A percentile compares a stretch with the other conserved stretches of the same genome.
These are phyloP conservation scores for Sipha maydis DNA, from an alignment of 2,888 invertebrate species.

Conservation along the genomic window DNA sequence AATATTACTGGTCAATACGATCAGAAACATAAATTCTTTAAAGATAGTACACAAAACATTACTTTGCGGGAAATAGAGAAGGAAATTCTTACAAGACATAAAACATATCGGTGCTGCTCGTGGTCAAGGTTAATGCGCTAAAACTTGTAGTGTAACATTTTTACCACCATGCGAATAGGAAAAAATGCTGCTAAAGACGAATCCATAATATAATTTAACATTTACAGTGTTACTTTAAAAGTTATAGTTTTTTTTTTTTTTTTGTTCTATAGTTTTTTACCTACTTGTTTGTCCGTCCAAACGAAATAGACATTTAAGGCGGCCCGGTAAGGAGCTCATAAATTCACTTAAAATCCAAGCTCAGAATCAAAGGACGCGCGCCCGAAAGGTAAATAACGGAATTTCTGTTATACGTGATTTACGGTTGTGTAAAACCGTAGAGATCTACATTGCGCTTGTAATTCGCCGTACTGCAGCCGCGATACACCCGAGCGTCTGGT, in stretches of 20 bases:
- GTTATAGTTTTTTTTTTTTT: background rate
- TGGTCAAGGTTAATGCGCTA: no score
- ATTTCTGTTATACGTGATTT: slow-evolving; percentile 24
- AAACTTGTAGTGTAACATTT: no score
- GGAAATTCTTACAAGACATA: no score
- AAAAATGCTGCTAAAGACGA: background rate
- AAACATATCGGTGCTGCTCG: no score
- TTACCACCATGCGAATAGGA: background rate
- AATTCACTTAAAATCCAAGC: slow-evolving; percentile 28
- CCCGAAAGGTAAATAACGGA: slow-evolving; percentile 1
- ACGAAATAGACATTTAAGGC: background rate
- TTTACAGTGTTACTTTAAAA: no score
- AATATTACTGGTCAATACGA: no score
- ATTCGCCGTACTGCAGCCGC: background rate
- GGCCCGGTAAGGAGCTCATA: background rate
- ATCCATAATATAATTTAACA: background rate
- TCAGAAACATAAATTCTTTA: no score
- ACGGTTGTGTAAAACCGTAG: background rate
- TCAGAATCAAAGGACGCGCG: slow-evolving; percentile 20
- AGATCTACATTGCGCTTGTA: background rate
- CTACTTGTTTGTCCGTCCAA: background rate
- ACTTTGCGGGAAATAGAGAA: no score
- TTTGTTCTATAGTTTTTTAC: background rate
- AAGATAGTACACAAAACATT: no score
- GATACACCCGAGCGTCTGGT: background rate